These are phyloP conservation scores for Cephalopterus ornatus DNA, from an alignment of 2,113 vertebrate species.

Conservation along the genomic window DNA sequence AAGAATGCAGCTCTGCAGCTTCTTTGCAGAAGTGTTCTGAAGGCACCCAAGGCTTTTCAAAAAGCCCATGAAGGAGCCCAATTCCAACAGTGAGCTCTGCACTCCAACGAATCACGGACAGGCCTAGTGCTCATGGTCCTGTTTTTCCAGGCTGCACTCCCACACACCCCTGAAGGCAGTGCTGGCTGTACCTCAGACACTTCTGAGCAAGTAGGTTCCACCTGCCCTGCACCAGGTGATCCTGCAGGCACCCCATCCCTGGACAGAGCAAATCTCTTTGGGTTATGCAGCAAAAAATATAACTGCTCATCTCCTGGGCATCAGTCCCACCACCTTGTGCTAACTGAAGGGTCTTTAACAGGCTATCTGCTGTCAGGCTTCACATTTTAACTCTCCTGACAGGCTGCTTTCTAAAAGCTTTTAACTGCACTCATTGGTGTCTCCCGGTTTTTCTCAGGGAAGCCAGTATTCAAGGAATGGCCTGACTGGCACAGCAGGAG, in stretches of 20 bases:
- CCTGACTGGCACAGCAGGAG: not conserved
- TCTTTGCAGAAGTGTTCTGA: not conserved
- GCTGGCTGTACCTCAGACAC: not conserved
- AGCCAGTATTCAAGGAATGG: not conserved
- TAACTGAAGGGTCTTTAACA: not conserved
- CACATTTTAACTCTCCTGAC: not conserved
- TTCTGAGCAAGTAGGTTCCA: fast-evolving
- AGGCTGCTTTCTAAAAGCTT: not conserved
- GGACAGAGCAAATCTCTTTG: not conserved
- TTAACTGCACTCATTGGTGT: not conserved
- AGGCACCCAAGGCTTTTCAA: not conserved
- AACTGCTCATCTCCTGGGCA: not conserved
- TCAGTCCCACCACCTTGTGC: not conserved
- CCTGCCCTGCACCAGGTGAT: not conserved
- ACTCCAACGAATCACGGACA: fast-evolving
- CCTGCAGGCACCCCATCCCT: not conserved
- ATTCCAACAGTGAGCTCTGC: not conserved
- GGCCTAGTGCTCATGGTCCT: not conserved
- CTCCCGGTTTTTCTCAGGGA: not conserved
- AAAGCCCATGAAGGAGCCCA: not conserved
- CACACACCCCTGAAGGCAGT: fast-evolving
- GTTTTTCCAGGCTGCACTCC: not conserved
- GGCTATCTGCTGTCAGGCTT: not conserved
- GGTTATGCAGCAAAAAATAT: not conserved
- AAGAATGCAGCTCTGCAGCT: not conserved